phyloP scores from a whole-genome alignment of 2,113 vertebrate genomes.

The Aegithalos caudatus region DNA sequence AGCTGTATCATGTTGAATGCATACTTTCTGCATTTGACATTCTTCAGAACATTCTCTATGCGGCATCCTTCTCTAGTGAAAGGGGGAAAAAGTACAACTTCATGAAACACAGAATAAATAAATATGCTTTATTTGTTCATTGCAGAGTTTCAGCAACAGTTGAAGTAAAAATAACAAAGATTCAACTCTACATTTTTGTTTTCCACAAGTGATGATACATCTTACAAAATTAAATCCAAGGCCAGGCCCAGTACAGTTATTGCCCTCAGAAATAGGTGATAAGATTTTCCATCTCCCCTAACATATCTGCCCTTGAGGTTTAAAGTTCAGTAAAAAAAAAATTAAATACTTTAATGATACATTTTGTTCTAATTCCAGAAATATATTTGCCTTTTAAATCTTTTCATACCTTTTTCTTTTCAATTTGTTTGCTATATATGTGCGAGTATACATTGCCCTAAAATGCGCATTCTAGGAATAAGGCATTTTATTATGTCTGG shows the following conservation, averaged over 20 bases:
- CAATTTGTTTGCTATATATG: conserved; percentile 61
- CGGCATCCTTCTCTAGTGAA: conserved; percentile 97
- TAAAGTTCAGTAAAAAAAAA: conserved; percentile 64
- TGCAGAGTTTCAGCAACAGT: conserved; percentile 82
- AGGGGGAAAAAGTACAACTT: conserved; percentile 81
- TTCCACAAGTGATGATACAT: conserved; percentile 85
- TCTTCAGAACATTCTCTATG: conserved; percentile 99
- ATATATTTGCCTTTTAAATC: conserved; percentile 74
- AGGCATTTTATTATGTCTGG: conserved; percentile 81
- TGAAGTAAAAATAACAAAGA: conserved; percentile 86
- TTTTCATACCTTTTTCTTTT: conserved; percentile 24
- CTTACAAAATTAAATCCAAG: conserved; percentile 88
- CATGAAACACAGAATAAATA: conserved; percentile 82
- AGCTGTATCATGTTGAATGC: conserved; percentile 99
- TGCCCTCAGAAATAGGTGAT: conserved; percentile 75
- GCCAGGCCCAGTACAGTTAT: conserved; percentile 81
- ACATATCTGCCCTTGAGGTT: conserved; percentile 60
- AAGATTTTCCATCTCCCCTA: conserved; percentile 11
- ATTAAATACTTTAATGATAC: conserved; percentile 70
- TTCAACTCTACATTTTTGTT: conserved; percentile 82
- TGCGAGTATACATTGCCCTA: conserved; percentile 65
- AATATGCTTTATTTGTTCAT: conserved; percentile 86
- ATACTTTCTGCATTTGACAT: conserved; percentile 97
- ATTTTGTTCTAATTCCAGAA: conserved; percentile 70
- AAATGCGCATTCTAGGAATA: conserved; percentile 74